Percentiles rank a stretch among this genome's conserved stretches.
phyloP scores from a whole-genome alignment of 2,888 invertebrate species.

The Choristoneura rosaceana region DNA sequence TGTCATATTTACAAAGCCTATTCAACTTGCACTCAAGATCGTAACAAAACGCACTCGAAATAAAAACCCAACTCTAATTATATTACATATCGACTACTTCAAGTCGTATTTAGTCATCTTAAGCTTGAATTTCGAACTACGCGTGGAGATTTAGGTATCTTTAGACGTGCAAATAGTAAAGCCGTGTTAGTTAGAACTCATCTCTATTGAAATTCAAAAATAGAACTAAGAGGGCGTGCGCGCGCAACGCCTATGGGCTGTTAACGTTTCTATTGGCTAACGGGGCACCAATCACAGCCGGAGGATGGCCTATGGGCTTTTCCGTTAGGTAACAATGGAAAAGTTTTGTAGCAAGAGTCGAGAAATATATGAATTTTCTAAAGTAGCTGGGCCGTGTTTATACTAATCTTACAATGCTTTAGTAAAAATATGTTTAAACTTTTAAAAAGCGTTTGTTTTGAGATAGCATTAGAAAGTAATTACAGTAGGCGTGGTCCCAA shows the following conservation, averaged over 20 bases:
- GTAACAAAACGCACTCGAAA: not conserved
- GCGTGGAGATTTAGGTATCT: not conserved
- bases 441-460: not conserved
- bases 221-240: conserved; percentile 79
- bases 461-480: not conserved
- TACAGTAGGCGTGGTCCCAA: conserved; percentile 20
- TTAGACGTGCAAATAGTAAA: not conserved
- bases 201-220: conserved; percentile 75
- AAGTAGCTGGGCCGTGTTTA: not conserved
- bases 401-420: not conserved
- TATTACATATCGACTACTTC: not conserved
- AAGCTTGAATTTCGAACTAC: not conserved
- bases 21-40: conserved; percentile 12
- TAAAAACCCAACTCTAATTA: not conserved
- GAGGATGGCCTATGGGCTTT: conserved; percentile 72
- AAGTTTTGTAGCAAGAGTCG: conserved; percentile 43
- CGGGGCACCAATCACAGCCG: conserved; percentile 72
- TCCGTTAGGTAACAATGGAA: conserved; percentile 53
- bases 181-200: conserved; percentile 14
- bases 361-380: not conserved
- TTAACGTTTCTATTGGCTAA: conserved; percentile 72
- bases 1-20: conserved; percentile 17
- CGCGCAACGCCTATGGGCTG: conserved; percentile 64
- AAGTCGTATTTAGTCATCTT: not conserved
- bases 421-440: not conserved